Percentiles rank a stretch among this genome's conserved stretches.
phyloP scores from a whole-genome alignment of 2,888 invertebrate genomes.

The Drosophila yooni region DNA sequence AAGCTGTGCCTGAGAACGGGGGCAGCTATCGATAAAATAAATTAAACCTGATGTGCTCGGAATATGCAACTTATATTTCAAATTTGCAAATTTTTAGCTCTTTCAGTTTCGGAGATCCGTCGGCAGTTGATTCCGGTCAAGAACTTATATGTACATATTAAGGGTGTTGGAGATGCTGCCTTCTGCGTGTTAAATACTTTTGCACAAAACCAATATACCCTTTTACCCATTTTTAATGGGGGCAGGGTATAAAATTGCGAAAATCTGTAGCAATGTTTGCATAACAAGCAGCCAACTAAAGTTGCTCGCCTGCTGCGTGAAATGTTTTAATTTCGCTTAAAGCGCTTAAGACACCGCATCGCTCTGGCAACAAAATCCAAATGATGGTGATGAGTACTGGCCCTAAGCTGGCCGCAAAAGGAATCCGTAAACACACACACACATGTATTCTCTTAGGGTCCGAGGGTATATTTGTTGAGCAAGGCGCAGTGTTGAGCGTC shows the following conservation, averaged over 20 bases:
- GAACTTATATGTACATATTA: not conserved
- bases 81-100: not conserved
- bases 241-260: not conserved
- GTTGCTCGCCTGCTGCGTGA: constrained; percentile 60
- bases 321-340: constrained; percentile 78
- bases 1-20: not conserved
- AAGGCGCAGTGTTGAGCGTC: constrained; percentile 32
- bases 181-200: not conserved
- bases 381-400: constrained; percentile 46
- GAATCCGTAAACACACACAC: constrained; percentile 44
- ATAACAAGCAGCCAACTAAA: constrained; percentile 45
- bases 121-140: not conserved
- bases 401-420: constrained; percentile 68
- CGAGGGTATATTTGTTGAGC: constrained; percentile 53
- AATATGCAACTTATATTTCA: not conserved
- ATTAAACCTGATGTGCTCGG: not conserved
- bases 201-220: not conserved
- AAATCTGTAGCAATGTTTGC: constrained; percentile 58
- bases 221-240: not conserved
- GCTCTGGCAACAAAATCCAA: constrained; percentile 58
- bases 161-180: not conserved
- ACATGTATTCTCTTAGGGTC: not conserved
- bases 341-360: constrained; percentile 73
- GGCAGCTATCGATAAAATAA: not conserved
- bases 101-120: not conserved